These are phyloP conservation scores for Sarcophilus harrisii DNA, from an alignment of 2,797 vertebrate genomes.

Conservation along the genomic window DNA sequence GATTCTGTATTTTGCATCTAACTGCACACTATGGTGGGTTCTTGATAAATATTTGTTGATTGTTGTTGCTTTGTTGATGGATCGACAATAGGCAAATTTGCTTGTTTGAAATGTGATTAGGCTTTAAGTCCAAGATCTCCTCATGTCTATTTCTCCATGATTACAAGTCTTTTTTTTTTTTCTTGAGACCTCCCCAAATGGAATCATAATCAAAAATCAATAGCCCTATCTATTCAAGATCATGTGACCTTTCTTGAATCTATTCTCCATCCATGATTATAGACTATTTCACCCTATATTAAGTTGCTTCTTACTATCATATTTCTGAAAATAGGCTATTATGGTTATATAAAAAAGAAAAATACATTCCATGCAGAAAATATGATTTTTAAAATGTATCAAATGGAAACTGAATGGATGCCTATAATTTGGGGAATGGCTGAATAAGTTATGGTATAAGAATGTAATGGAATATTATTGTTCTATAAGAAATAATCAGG, in stretches of 20 bases:
- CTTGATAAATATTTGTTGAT: background rate
- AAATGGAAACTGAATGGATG: too few relatives aligned
- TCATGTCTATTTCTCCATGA: background rate
- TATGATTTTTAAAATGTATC: background rate
- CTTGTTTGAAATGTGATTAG: background rate
- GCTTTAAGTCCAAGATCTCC: background rate
- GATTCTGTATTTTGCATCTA: background rate
- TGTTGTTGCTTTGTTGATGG: background rate
- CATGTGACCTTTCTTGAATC: background rate
- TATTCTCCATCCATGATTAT: constrained; percentile 2
- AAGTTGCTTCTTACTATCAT: constrained; percentile 21
- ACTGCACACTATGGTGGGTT: background rate
- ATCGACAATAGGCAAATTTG: background rate
- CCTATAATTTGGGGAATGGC: too few relatives aligned
- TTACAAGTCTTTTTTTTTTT: background rate
- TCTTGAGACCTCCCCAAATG: background rate
- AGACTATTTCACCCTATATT: constrained; percentile 2
- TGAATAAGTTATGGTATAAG: too few relatives aligned
- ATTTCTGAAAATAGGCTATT: constrained; percentile 48
- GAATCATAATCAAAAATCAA: background rate
- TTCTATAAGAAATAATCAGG: too few relatives aligned
- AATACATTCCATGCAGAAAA: constrained; percentile 43
- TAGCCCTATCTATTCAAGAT: background rate
- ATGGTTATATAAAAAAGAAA: constrained; percentile 51
- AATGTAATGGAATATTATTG: too few relatives aligned